These are phyloP conservation scores for Charaxes varanes DNA, from an alignment of 1,140 invertebrate genomes.

Conservation along the genomic window DNA sequence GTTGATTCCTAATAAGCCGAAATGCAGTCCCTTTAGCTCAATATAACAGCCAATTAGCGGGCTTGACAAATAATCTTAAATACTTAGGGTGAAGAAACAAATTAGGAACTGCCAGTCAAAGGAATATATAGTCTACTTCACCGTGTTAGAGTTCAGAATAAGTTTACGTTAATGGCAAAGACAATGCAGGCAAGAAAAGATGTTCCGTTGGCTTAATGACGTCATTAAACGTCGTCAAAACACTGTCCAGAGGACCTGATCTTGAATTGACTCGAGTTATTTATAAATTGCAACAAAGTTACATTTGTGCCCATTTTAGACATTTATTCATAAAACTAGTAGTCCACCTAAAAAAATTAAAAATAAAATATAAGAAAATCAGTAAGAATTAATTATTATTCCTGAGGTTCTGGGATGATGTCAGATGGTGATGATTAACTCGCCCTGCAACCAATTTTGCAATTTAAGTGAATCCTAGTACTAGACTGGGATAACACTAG, in stretches of 20 bases:
- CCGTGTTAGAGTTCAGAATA: slow-evolving; percentile 14
- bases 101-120: slow-evolving; percentile 18
- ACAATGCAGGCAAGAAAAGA: slow-evolving; percentile 47
- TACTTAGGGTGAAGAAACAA: slow-evolving; percentile 35
- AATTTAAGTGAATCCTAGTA: no score
- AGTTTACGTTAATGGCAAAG: slow-evolving; percentile 14
- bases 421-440: no score
- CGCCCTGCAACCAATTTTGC: no score
- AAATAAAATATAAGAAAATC: no score
- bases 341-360: no score
- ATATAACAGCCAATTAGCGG: slow-evolving; percentile 51
- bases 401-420: no score
- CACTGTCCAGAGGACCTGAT: slow-evolving; percentile 33
- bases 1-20: slow-evolving; percentile 41
- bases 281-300: no score
- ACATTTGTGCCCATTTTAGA: no score
- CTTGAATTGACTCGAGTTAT: no score
- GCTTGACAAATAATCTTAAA: slow-evolving; percentile 50
- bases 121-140: slow-evolving; percentile 17
- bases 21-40: slow-evolving; percentile 35
- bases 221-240: slow-evolving; percentile 46
- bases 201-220: slow-evolving; percentile 53
- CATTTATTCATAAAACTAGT: no score
- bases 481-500: no score
- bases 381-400: no score